Base-by-base conservation (phyloP, 2,797 vertebrate genomes). In the Microctenopoma stevenorrisi region DNA sequence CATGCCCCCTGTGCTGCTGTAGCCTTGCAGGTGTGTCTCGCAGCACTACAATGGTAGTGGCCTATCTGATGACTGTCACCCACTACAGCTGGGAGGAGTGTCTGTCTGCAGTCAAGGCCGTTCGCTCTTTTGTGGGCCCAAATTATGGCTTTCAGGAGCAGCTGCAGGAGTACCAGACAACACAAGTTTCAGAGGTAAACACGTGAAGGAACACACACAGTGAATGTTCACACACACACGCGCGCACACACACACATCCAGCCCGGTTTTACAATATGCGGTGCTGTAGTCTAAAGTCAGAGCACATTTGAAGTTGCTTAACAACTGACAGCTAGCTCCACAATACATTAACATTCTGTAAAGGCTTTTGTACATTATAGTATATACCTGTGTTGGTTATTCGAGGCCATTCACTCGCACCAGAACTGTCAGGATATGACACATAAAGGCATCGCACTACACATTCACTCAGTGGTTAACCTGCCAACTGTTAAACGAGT, bases 61-160 rank as follows among this genome's bases (percentile, higher is more conserved):
- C 96, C 37, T 97, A 97, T 82, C 94, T 97, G 58, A 97, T 97
- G 96, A 96, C 95, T 0, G 95, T 96, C 85, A 97, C 96, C 0
- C 83, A 90, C 66, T 93, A 94, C 11, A 82, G 90, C 90, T 96
- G 95, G 95, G 91, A 96, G 49, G 92, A 95, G 58, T 96, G 96
- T 83, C 87, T 97, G 82, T 90, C 92, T 0, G 96, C 96, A 1
- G 93, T 96, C 73, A 96, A 89, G 72, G 93, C 93, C 0, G 94
- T 92, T 18, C 90, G 96, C 2, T 94, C 95, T 10, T 95, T 95
- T 4, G 96, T 91, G 9, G 94, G 94, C 68, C 96, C 96, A 25
- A 97, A 97, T 91, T 81, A 88, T 0, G 95, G 96, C n/a, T 97
- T 97, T 89, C 96, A 95, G 87, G 93, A 93, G 85, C 96, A 97